These are phyloP conservation scores for Xestia sexstrigata DNA, from an alignment of 2,888 invertebrate species.

Conservation along the genomic window DNA sequence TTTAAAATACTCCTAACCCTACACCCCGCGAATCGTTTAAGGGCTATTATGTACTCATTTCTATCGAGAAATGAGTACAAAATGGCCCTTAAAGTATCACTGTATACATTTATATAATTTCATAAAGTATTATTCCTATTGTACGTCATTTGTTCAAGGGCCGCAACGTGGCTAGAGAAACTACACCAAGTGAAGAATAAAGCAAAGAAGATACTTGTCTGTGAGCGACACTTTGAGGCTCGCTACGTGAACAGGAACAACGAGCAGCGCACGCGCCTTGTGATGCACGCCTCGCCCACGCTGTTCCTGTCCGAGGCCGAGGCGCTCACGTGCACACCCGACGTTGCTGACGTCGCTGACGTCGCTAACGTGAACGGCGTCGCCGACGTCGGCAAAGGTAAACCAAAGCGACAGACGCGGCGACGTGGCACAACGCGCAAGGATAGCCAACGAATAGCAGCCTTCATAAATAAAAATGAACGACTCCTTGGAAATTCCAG, in stretches of 20 bases:
- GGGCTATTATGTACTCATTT: too few relatives aligned
- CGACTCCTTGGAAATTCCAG: neutral
- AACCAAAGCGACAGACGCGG: neutral
- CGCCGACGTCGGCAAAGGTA: neutral
- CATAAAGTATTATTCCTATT: neutral
- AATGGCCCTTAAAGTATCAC: too few relatives aligned
- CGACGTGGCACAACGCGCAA: neutral
- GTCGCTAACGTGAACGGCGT: neutral
- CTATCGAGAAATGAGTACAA: too few relatives aligned
- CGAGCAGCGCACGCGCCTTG: slow-evolving; percentile 53
- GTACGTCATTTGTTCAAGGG: slow-evolving; percentile 32
- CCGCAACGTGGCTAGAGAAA: slow-evolving; percentile 43
- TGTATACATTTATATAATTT: too few relatives aligned
- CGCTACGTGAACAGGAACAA: slow-evolving; percentile 40
- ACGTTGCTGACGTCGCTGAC: slow-evolving; percentile 1
- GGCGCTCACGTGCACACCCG: slow-evolving; percentile 41
- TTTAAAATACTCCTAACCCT: too few relatives aligned
- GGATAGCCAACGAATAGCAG: slow-evolving; percentile 14
- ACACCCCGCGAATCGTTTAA: too few relatives aligned
- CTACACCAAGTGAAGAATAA: slow-evolving; percentile 32
- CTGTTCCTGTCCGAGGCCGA: slow-evolving; percentile 50
- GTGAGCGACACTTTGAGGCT: slow-evolving; percentile 61
- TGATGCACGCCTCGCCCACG: slow-evolving; percentile 63
- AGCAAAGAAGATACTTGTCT: slow-evolving; percentile 46
- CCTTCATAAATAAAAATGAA: neutral